Evolutionary conservation across 2,888 invertebrate species (phyloP).

Genomic region (Druceiella hillmani): DNA sequence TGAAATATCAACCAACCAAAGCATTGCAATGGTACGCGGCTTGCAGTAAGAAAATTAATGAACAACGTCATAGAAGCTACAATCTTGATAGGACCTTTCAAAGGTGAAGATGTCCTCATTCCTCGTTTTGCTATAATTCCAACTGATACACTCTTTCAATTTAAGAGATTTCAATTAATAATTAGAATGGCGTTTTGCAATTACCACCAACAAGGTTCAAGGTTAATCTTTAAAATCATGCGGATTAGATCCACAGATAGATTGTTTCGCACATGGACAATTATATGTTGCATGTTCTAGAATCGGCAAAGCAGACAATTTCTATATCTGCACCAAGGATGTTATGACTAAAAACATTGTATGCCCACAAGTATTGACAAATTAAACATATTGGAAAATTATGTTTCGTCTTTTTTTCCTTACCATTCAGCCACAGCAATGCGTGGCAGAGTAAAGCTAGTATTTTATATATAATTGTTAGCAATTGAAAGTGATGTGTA

Average conservation of each 20-base stretch:
- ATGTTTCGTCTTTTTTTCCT: too few relatives aligned
- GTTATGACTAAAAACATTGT: constrained; percentile 18
- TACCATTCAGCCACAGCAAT: too few relatives aligned
- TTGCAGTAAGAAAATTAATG: constrained; percentile 13
- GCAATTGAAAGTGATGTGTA: too few relatives aligned
- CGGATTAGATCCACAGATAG: too few relatives aligned
- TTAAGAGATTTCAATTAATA: constrained; percentile 16
- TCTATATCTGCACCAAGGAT: constrained; percentile 13
- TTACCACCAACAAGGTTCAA: too few relatives aligned
- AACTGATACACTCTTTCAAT: constrained; percentile 12
- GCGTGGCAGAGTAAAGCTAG: too few relatives aligned
- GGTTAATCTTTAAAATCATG: too few relatives aligned
- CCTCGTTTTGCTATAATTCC: constrained; percentile 11
- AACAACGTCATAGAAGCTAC: constrained; percentile 16
- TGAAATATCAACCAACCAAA: too few relatives aligned
- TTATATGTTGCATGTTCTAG: constrained; percentile 4
- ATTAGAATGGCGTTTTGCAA: constrained; percentile 7
- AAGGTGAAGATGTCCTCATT: constrained; percentile 12
- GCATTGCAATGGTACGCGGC: constrained; percentile 15
- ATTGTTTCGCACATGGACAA: constrained; percentile 4
- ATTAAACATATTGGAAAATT: too few relatives aligned
- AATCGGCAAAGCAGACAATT: constrained; percentile 15
- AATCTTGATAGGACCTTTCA: constrained; percentile 15
- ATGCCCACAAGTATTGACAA: too few relatives aligned
- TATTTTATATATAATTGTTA: too few relatives aligned